Base-by-base conservation (phyloP, 2,113 vertebrate species). In the Alethe castanea region DNA sequence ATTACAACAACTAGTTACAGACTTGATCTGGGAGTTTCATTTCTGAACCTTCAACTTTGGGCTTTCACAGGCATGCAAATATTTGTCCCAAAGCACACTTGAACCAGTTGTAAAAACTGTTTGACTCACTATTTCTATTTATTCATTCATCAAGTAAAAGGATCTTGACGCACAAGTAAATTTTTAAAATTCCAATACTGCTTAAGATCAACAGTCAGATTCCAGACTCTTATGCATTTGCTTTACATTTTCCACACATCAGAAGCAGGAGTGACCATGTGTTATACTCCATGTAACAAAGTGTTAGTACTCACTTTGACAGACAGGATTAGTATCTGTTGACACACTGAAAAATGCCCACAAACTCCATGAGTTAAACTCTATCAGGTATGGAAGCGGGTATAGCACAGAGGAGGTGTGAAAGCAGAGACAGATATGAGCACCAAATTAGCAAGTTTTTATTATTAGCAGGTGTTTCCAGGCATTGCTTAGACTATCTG, bases 381-480 rank as follows among this genome's bases (percentile, higher is more conserved):
- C 64, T 66, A n/a, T 44, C 81, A 84, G 88, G 77, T 84, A 94
- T 22, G 44, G 50, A 94, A 92, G 64, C 60, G 56, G 42, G 14
- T 94, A 92, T 12, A 66, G 35, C 86, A 86, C 36, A 77, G 72
- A 90, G 80, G 44, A 84, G 35, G 65, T 94, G 86, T 81, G 86
- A 94, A 93, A 92, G 67, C 25, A 44, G 47, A 88, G 64, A 80
- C 64, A 88, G 91, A 77, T 52, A 54, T 1, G 11, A 83, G 33
- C 50, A 73, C 44, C 48, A 67, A 94, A 81, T 88, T 92, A 83
- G 72, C 60, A 94, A 59, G 26, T n/a, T 93, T 77, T 88, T 93
- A 91, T 95, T 94, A 94, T 81, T 78, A 96, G 90, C 85, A 94
- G 50, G 54, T 70, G 82, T 93, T 87, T 85, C 61, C 74, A 94